Evolutionary conservation across 2,888 invertebrate species (phyloP), one percentile per base, ranked within the genome.

Genomic region (Allacma fusca): DNA sequence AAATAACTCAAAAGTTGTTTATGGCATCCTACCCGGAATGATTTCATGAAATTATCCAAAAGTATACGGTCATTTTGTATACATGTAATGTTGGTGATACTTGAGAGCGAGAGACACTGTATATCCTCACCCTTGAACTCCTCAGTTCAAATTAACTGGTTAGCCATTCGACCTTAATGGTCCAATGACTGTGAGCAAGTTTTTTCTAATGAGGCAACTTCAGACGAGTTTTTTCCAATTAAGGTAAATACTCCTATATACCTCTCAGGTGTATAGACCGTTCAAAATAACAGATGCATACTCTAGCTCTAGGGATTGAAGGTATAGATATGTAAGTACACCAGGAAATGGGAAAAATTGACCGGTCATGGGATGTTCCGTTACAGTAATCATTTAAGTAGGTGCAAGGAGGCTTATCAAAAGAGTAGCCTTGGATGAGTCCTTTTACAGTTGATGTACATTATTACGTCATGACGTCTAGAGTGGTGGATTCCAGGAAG

Each of bases 151-250:
- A 50, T 16, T 16, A 50, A 50, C 50, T 50, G 50, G 50, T 50
- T 50, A 50, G 2, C 16, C 50, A n/a, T 50, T n/a, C 16, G 50
- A 50, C 50, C 50, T 50, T 16, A 50, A 50, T 50, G 50, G 50
- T 50, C 50, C 34, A 50, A 50, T 16, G 50, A 50, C 50, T 50
- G 50, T 1, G n/a, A 50, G n/a, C 50, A 50, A n/a, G 50, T 50
- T 50, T 50, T 50, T 50, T 50, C 2, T 50, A 16, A 19, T 50
- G 50, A 34, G 34, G 9, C 34, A 34, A 34, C 5, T 34, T 34
- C 9, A 34, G 34, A n/a, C n/a, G n/a, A n/a, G 40, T 40, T 40
- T 40, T 9, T 40, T 9, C 40, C 40, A 40, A 40, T 40, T 40
- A 13, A 40, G 13, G 40, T 40, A 40, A 40, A 40, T 40, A n/a